Evolutionary conservation across 2,113 vertebrate species (phyloP).

Genomic region (Xiphias gladius): DNA sequence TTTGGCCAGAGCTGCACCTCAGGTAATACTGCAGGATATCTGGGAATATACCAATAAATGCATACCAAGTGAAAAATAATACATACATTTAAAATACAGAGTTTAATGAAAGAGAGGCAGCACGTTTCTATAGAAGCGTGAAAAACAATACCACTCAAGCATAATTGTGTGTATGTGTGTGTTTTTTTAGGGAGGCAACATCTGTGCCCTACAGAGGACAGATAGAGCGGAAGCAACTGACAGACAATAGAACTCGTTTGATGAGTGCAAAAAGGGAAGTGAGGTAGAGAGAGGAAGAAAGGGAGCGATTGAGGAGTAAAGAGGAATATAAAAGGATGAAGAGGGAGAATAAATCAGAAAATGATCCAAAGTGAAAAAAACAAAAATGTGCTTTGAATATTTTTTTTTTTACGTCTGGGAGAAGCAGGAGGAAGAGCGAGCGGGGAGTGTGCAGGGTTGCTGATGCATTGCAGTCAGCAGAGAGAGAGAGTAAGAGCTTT

Average conservation of each 20-base stretch:
- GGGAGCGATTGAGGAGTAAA: slow-evolving; percentile 36
- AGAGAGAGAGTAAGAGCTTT: slow-evolving; percentile 50
- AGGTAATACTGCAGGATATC: slow-evolving; percentile 94
- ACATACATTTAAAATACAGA: background rate
- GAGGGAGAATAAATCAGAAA: slow-evolving; percentile 55
- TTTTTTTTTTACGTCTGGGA: slow-evolving; percentile 18
- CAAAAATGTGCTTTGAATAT: slow-evolving; percentile 14
- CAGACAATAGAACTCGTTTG: slow-evolving; percentile 67
- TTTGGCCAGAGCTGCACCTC: slow-evolving; percentile 86
- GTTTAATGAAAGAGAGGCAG: background rate
- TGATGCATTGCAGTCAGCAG: slow-evolving; percentile 63
- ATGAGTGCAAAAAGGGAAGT: slow-evolving; percentile 31
- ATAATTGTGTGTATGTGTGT: slow-evolving; percentile 8
- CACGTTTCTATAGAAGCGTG: background rate
- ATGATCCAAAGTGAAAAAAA: slow-evolving; percentile 31
- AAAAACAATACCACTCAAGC: background rate
- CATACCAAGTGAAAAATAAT: background rate
- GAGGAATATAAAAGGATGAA: slow-evolving; percentile 44
- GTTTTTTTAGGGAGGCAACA: slow-evolving; percentile 42
- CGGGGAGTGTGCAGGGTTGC: slow-evolving; percentile 20
- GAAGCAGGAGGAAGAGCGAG: background rate
- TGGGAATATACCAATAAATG: slow-evolving; percentile 61
- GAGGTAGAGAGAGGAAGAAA: slow-evolving; percentile 22
- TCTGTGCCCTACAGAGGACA: slow-evolving; percentile 54
- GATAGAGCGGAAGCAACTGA: slow-evolving; percentile 65